Percentiles rank a stretch among this genome's conserved stretches.
Conservation (phyloP, 2,888 invertebrate genomes). For the Antitype chi region DNA sequence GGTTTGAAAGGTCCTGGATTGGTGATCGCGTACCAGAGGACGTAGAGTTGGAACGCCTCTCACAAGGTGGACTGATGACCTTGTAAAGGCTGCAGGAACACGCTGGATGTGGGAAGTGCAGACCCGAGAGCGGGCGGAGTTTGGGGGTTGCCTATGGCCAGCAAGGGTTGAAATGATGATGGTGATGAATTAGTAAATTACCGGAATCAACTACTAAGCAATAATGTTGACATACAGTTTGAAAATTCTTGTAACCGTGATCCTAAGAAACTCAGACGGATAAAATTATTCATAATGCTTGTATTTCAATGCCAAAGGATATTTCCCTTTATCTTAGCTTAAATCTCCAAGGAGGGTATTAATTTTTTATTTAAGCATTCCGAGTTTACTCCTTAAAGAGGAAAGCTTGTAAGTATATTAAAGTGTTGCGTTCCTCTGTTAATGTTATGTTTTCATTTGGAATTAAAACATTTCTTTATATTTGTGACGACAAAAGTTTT, state of each 20-base stretch:
- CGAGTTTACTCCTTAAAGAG: conserved; percentile 32
- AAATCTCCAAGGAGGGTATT: conserved; percentile 25
- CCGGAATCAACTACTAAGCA: neutral
- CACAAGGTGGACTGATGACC: too few relatives aligned
- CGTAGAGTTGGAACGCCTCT: too few relatives aligned
- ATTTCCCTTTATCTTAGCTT: conserved; percentile 8
- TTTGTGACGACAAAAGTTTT: neutral
- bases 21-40: too few relatives aligned
- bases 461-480: conserved; percentile 1
- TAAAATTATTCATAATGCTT: conserved; percentile 23
- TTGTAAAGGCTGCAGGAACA: too few relatives aligned
- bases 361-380: conserved; percentile 38
- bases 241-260: neutral
- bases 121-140: too few relatives aligned
- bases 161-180: too few relatives aligned
- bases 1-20: too few relatives aligned
- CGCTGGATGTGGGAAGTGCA: too few relatives aligned
- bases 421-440: conserved; percentile 10
- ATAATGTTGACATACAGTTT: neutral
- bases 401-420: conserved; percentile 1
- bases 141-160: too few relatives aligned
- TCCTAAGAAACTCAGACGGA: neutral
- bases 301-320: conserved; percentile 22
- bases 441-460: conserved; percentile 15
- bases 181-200: neutral